phyloP scores from a whole-genome alignment of 2,113 vertebrate genomes.

The Nothoprocta perdicaria region DNA sequence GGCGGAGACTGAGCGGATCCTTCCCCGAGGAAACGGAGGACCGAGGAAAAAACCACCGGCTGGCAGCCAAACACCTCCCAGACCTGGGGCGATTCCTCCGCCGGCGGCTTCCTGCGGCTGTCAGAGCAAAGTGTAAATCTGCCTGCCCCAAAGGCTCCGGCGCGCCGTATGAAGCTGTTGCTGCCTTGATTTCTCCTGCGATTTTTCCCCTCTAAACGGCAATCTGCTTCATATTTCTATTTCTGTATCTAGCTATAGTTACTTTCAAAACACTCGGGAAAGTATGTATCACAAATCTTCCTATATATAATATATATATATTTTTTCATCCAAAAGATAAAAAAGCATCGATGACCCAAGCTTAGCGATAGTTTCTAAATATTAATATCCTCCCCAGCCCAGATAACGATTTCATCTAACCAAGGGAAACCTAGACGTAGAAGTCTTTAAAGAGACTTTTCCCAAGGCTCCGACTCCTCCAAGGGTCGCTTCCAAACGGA shows the following conservation, averaged over 20 bases:
- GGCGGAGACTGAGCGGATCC: constrained; percentile 49
- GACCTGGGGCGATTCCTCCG: background rate
- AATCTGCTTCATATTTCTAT: background rate
- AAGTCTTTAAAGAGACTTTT: background rate
- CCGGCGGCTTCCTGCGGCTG: background rate
- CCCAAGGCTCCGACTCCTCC: background rate
- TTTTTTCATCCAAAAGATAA: background rate
- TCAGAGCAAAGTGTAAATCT: background rate
- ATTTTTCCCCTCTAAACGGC: background rate
- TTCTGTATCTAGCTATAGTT: background rate
- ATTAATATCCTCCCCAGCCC: background rate
- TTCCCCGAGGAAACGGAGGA: constrained; percentile 5
- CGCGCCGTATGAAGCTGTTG: background rate
- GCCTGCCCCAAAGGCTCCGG: too few relatives aligned
- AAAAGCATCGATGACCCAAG: too few relatives aligned
- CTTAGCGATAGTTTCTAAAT: background rate
- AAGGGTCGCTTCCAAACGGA: background rate
- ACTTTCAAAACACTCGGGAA: background rate
- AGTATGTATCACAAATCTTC: background rate
- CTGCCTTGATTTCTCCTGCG: background rate
- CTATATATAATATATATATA: too few relatives aligned
- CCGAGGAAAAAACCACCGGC: background rate
- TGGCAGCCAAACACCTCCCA: background rate
- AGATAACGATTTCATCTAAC: background rate
- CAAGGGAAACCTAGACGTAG: background rate